These are phyloP conservation scores for Dreissena rostriformis DNA, from an alignment of 1,140 invertebrate species.

Conservation along the genomic window DNA sequence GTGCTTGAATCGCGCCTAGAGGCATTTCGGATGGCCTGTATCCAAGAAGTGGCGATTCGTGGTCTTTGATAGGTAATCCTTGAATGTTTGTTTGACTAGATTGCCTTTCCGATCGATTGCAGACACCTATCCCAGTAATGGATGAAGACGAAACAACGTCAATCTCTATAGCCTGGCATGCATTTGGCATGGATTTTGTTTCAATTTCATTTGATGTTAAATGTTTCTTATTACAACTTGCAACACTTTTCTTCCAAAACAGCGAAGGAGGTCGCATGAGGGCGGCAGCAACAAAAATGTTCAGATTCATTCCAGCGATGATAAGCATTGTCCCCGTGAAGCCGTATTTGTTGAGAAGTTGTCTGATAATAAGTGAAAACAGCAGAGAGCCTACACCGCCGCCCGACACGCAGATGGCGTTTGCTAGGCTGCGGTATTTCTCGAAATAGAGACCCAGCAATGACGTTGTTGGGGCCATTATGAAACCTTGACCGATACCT, in stretches of 20 bases:
- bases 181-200: background rate
- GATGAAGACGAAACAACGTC: background rate
- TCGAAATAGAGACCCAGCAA: constrained; percentile 22
- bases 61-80: background rate
- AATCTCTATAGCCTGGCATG: background rate
- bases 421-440: constrained; percentile 30
- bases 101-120: too few relatives aligned
- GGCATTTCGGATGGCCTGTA: background rate
- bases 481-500: constrained; percentile 23
- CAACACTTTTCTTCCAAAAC: background rate
- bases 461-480: constrained; percentile 17
- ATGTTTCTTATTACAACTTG: background rate
- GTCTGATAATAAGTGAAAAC: constrained; percentile 16
- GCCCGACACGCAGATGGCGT: constrained; percentile 11
- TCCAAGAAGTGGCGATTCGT: background rate
- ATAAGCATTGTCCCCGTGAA: constrained; percentile 35
- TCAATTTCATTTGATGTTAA: background rate
- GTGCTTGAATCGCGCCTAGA: background rate
- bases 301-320: constrained; percentile 10
- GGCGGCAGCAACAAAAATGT: constrained; percentile 1
- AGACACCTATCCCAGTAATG: too few relatives aligned
- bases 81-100: background rate
- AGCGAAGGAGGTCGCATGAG: constrained; percentile 16
- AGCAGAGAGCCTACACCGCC: constrained; percentile 4
- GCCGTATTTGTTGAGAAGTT: background rate